A percentile compares a stretch with the other conserved stretches of the same genome.
Conservation (phyloP, 2,797 vertebrate genomes). For the Coluber constrictor region DNA sequence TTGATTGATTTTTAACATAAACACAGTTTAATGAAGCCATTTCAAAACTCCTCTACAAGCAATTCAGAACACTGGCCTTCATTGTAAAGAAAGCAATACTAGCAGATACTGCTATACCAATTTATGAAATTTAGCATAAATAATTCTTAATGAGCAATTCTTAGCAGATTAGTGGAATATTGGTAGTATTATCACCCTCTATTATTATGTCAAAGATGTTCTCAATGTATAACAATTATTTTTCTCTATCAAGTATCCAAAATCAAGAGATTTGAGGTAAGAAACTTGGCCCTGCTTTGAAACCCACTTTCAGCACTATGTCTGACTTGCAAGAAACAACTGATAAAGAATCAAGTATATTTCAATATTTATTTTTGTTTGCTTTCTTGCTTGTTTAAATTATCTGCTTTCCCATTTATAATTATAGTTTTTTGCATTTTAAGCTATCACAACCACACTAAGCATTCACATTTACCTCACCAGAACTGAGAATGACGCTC, state of each 20-base stretch:
- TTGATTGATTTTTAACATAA: constrained; percentile 8
- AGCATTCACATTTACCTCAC: background rate
- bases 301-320: background rate
- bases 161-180: background rate
- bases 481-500: constrained; percentile 7
- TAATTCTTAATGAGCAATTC: constrained; percentile 7
- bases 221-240: constrained; percentile 7
- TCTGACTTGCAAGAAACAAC: background rate
- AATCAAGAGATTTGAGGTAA: constrained; percentile 15
- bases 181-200: background rate
- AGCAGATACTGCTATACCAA: background rate
- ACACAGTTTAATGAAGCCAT: constrained; percentile 37
- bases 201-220: constrained; percentile 5
- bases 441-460: background rate
- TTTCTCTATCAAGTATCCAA: constrained; percentile 6
- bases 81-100: constrained; percentile 39
- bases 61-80: constrained; percentile 46
- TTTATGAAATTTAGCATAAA: constrained; percentile 15
- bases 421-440: background rate
- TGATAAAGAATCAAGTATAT: background rate
- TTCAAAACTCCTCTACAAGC: constrained; percentile 35
- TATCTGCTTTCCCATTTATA: background rate
- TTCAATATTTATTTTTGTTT: background rate
- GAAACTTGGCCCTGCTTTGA: background rate
- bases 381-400: background rate